Evolutionary conservation across 2,888 invertebrate genomes (phyloP), one percentile per base, ranked within the genome.

Genomic region (Geophilus truncorum): DNA sequence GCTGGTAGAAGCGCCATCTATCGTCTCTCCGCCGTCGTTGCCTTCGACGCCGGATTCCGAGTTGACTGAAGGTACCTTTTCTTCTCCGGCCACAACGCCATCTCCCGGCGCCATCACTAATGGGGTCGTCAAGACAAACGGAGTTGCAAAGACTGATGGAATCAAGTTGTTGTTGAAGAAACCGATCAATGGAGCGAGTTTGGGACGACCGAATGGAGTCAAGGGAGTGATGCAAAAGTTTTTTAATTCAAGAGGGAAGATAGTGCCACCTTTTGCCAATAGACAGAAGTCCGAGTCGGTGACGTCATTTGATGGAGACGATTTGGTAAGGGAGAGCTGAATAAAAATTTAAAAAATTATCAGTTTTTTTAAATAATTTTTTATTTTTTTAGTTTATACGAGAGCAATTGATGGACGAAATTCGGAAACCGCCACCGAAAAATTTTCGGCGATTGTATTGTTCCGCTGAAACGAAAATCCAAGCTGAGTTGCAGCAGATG

Each of bases 381-480:
- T 57, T 2, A 21, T 57, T 57, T 76, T 36, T 78, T n/a, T 34
- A 78, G 78, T 25, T 40, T 23, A 12, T 30, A 57, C 32, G 57
- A 6, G 80, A 77, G 15, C 77, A 77, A 36, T 34, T 77, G 36
- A 45, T 80, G 77, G 32, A 77, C 15, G 80, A 80, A 76, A 77
- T 77, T 30, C 76, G 80, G 15, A 57, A 45, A 28, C 79, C 57
- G 51, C 91, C 91, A 0, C 89, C 92, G 36, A 89, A 94, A 81
- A 93, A 28, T 57, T 51, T 62, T 7, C 6, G 34, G 23, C 51
- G 93, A 83, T 94, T 94, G 18, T 94, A 91, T 86, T 91, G 94
- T 4, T 93, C 95, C 0, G 94, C 95, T 1, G 95, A 96, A 86
- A 93, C 94, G 85, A 94, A 94, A 87, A 96, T 96, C 84, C 93